Evolutionary conservation across 2,113 vertebrate species (phyloP).

Genomic region (Hydrochoerus hydrochaeris): DNA sequence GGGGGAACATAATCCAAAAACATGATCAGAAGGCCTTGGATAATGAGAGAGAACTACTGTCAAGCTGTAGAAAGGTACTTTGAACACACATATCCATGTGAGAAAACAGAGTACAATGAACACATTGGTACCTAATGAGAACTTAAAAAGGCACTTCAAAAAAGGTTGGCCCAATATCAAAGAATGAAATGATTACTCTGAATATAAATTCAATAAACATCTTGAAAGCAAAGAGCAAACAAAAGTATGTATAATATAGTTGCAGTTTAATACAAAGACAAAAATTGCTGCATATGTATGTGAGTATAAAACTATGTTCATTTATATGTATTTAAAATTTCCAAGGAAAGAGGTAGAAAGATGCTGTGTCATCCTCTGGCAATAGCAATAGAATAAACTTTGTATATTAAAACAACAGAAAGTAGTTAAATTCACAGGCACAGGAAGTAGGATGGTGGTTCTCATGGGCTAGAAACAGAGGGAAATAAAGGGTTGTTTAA

Average conservation of each 20-base stretch:
- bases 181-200: conserved; percentile 49
- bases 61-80: conserved; percentile 4
- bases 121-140: not conserved
- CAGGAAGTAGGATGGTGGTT: not conserved
- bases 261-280: conserved; percentile 18
- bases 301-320: not conserved
- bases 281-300: not conserved
- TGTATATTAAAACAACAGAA: not conserved
- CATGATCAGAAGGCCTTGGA: not conserved
- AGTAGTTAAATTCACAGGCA: not conserved
- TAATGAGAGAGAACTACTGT: not conserved
- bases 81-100: not conserved
- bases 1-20: not conserved
- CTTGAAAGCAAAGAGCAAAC: not conserved
- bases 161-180: conserved; percentile 6
- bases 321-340: not conserved
- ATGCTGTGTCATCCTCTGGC: not conserved
- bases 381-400: not conserved
- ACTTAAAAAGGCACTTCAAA: not conserved
- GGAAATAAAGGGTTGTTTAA: not conserved
- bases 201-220: not conserved
- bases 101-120: not conserved
- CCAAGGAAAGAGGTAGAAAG: not conserved
- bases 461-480: not conserved
- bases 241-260: not conserved